Evolutionary conservation across 2,113 vertebrate genomes (phyloP).

Genomic region (Scortum barcoo): DNA sequence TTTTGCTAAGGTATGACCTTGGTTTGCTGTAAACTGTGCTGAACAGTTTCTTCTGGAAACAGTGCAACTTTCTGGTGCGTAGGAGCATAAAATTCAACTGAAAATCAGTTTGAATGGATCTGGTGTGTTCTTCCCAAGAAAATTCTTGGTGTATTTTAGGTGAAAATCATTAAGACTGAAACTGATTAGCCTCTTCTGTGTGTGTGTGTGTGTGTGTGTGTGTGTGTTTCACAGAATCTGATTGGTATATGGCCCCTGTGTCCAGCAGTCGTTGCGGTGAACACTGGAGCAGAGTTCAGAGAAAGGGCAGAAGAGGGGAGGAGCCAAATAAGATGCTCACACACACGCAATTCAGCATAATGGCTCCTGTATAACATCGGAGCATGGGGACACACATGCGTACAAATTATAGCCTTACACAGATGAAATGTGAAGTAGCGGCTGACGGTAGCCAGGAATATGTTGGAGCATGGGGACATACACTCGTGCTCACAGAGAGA

Average conservation of each 20-base stretch:
- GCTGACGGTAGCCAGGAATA: constrained; percentile 4
- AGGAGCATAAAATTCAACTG: constrained; percentile 31
- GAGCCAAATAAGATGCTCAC: constrained; percentile 14
- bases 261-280: constrained; percentile 40
- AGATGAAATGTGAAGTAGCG: constrained; percentile 26
- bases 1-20: constrained; percentile 21
- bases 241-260: constrained; percentile 54
- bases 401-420: constrained; percentile 32
- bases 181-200: constrained; percentile 9
- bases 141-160: not conserved
- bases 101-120: constrained; percentile 34
- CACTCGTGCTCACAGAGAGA: not conserved
- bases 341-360: constrained; percentile 30
- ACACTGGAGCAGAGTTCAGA: constrained; percentile 65
- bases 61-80: constrained; percentile 15
- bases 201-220: constrained; percentile 4
- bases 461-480: constrained; percentile 4
- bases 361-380: constrained; percentile 20
- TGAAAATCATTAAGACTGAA: constrained; percentile 19
- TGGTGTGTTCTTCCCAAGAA: constrained; percentile 16
- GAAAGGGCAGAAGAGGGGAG: constrained; percentile 66
- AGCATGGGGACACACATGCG: constrained; percentile 30
- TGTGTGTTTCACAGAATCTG: constrained; percentile 20
- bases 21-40: constrained; percentile 24
- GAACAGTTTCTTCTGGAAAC: constrained; percentile 29